Conservation (phyloP, 2,888 invertebrate genomes). For the Xanthostigma xanthostigma region DNA sequence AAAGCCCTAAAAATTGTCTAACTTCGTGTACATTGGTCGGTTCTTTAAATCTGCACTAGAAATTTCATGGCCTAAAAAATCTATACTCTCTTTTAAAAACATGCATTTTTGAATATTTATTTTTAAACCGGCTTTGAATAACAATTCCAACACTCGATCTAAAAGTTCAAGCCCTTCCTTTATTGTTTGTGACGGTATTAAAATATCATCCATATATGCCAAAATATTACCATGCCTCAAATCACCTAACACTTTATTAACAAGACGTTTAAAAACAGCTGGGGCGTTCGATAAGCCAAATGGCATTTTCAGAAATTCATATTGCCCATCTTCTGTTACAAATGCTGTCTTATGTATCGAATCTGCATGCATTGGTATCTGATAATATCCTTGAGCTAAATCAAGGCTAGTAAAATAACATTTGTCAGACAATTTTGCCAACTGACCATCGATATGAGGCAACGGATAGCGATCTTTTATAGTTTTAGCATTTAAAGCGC, state of each 20-base stretch:
- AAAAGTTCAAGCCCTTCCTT: slow-evolving; percentile 11
- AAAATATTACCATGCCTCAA: slow-evolving; percentile 1
- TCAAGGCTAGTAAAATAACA: slow-evolving; percentile 18
- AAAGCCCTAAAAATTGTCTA: too few species aligned
- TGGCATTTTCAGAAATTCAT: slow-evolving; percentile 18
- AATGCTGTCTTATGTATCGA: slow-evolving; percentile 18
- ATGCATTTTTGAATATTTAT: too few species aligned
- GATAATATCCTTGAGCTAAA: slow-evolving; percentile 18
- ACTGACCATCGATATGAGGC: slow-evolving; percentile 19
- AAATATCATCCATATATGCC: slow-evolving; percentile 12
- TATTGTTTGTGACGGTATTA: slow-evolving; percentile 8
- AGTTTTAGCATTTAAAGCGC: slow-evolving; percentile 18
- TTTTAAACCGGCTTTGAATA: too few species aligned
- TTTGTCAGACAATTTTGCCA: slow-evolving; percentile 13
- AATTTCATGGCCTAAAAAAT: too few species aligned
- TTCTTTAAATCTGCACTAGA: too few species aligned
- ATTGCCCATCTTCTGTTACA: slow-evolving; percentile 19
- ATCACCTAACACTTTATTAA: slow-evolving; percentile 7
- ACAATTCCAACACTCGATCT: too few species aligned
- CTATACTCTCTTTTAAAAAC: too few species aligned
- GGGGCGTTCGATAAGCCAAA: slow-evolving; percentile 21
- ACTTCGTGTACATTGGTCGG: too few species aligned
- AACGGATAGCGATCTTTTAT: slow-evolving; percentile 19
- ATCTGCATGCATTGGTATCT: slow-evolving; percentile 16
- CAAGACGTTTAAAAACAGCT: slow-evolving; percentile 18